Conservation (phyloP, 1,140 invertebrate species). For the Gerris buenoi region DNA sequence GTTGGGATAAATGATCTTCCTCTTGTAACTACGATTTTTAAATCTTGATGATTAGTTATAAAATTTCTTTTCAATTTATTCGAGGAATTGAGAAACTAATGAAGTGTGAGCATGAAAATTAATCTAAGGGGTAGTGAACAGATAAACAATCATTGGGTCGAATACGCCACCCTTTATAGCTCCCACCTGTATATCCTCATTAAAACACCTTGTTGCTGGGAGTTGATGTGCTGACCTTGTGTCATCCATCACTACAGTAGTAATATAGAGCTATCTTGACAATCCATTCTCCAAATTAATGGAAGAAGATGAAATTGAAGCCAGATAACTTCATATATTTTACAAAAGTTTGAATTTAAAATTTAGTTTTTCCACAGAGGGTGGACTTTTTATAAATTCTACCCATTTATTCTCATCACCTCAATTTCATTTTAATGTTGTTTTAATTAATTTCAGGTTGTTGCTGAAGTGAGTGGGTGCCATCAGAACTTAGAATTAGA, state of each 20-base stretch:
- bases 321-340: background rate
- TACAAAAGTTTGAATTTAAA: background rate
- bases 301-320: too few species aligned
- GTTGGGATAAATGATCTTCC: too few species aligned
- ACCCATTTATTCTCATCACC: background rate
- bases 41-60: too few species aligned
- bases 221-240: background rate
- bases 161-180: too few species aligned
- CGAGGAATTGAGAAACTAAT: background rate
- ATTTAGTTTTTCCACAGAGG: too few species aligned
- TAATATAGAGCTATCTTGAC: background rate
- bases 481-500: conserved; percentile 40
- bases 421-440: background rate
- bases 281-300: background rate
- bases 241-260: background rate
- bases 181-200: too few species aligned
- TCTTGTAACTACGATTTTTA: too few species aligned
- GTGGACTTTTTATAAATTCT: background rate
- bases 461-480: conserved; percentile 34
- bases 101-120: too few species aligned
- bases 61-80: conserved; percentile 16
- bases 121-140: too few species aligned
- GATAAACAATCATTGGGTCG: too few species aligned
- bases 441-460: conserved; percentile 26
- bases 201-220: too few species aligned